phyloP scores from a whole-genome alignment of 2,888 invertebrate species.

The Sarcophaga carnaria region DNA sequence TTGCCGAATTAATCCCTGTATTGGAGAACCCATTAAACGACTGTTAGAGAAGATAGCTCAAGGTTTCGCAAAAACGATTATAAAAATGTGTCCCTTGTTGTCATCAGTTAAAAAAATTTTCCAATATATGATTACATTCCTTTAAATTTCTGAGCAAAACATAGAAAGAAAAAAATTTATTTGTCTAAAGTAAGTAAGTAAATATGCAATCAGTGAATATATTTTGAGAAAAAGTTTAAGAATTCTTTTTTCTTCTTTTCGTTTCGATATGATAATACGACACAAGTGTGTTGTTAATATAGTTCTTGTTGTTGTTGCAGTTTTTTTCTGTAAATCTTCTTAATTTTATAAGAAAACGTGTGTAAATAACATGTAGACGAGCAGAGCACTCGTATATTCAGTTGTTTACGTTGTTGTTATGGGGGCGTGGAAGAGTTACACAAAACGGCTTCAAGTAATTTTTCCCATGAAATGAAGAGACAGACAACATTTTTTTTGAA shows the following conservation, averaged over 20 bases:
- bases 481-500: background rate
- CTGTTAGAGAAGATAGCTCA: too few species aligned
- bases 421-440: constrained; percentile 10
- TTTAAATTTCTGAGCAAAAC: background rate
- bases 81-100: too few species aligned
- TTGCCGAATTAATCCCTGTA: too few species aligned
- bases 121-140: background rate
- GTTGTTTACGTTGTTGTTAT: constrained; percentile 1
- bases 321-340: constrained; percentile 70
- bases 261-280: constrained; percentile 21
- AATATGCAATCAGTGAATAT: constrained; percentile 71
- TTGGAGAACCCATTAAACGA: too few species aligned
- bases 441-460: background rate
- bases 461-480: background rate
- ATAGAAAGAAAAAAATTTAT: constrained; percentile 23
- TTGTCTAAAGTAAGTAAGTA: constrained; percentile 60
- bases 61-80: too few species aligned
- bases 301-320: background rate
- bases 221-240: constrained; percentile 47
- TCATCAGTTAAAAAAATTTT: background rate
- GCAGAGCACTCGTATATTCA: background rate
- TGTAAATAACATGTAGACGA: constrained; percentile 77
- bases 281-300: constrained; percentile 40
- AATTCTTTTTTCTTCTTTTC: background rate
- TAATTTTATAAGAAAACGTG: constrained; percentile 79